Evolutionary conservation across 2,888 invertebrate genomes (phyloP).

Genomic region (Pseudanteris insignis): DNA sequence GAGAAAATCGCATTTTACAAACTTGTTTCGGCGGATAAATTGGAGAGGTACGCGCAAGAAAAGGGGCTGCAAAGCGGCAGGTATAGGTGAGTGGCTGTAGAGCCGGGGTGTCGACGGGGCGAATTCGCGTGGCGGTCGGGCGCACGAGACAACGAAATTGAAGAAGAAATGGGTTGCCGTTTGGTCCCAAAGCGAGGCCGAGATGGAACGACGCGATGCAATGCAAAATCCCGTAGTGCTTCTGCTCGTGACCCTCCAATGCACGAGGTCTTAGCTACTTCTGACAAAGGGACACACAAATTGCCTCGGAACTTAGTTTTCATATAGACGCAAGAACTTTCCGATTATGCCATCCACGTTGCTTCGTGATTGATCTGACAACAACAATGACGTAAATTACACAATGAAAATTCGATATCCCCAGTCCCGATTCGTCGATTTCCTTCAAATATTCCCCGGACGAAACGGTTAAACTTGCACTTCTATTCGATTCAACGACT

Average conservation of each 20-base stretch:
- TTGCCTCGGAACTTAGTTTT: constrained; percentile 65
- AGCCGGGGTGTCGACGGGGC: constrained; percentile 47
- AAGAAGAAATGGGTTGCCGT: constrained; percentile 45
- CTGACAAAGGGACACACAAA: constrained; percentile 65
- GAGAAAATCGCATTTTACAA: constrained; percentile 71
- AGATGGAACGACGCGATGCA: constrained; percentile 49
- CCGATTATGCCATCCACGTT: constrained; percentile 61
- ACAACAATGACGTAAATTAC: too few relatives aligned
- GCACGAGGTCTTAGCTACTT: constrained; percentile 50
- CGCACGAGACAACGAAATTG: constrained; percentile 38
- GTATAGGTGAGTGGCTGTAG: constrained; percentile 43
- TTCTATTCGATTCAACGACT: too few relatives aligned
- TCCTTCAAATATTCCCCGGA: too few relatives aligned
- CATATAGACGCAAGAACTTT: constrained; percentile 64
- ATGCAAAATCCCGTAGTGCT: constrained; percentile 57
- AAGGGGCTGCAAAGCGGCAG: constrained; percentile 56
- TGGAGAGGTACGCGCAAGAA: constrained; percentile 69
- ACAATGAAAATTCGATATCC: too few relatives aligned
- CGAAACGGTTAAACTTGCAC: too few relatives aligned
- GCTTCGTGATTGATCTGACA: constrained; percentile 60
- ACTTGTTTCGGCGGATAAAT: constrained; percentile 71
- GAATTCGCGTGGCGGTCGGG: constrained; percentile 17
- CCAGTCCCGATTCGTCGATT: too few relatives aligned
- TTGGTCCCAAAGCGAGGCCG: constrained; percentile 43
- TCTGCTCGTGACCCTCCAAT: constrained; percentile 41